Percentiles rank a stretch among this genome's conserved stretches.
Evolutionary conservation across 2,888 invertebrate genomes (phyloP).

Genomic region (Zygaena filipendulae): DNA sequence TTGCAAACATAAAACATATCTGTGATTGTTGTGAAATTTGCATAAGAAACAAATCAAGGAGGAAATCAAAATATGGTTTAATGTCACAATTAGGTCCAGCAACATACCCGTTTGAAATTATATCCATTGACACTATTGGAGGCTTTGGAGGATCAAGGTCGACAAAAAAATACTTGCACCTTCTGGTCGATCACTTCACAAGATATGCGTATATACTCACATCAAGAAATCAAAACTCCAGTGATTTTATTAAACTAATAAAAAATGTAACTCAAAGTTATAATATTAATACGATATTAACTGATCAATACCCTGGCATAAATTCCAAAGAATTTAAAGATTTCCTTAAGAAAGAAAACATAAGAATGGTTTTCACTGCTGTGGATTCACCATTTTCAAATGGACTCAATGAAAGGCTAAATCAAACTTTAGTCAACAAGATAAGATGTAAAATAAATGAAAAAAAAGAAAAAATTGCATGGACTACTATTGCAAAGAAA

Average conservation of each 20-base stretch:
- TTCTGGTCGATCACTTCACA: neutral
- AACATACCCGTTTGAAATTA: conserved; percentile 5
- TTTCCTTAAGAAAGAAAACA: conserved; percentile 8
- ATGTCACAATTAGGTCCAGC: conserved; percentile 6
- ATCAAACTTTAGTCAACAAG: conserved; percentile 22
- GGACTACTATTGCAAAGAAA: conserved; percentile 23
- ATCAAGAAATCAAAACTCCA: neutral
- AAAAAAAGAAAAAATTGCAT: conserved; percentile 17
- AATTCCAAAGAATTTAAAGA: conserved; percentile 16
- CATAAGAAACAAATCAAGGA: conserved; percentile 7
- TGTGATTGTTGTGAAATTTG: conserved; percentile 4
- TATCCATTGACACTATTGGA: conserved; percentile 6
- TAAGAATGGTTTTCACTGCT: no score
- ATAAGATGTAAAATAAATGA: conserved; percentile 23
- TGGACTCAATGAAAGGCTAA: conserved; percentile 20
- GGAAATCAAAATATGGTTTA: conserved; percentile 2
- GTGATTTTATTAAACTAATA: conserved; percentile 1
- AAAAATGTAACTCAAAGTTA: conserved; percentile 1
- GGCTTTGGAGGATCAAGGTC: conserved; percentile 3
- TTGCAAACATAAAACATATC: conserved; percentile 4
- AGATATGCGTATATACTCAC: neutral
- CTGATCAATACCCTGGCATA: conserved; percentile 15
- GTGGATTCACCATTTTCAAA: conserved; percentile 19
- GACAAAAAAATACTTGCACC: conserved; percentile 1
- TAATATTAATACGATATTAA: conserved; percentile 2